Evolutionary conservation across 2,797 vertebrate genomes (phyloP).

Genomic region (Enteromius treurensis): DNA sequence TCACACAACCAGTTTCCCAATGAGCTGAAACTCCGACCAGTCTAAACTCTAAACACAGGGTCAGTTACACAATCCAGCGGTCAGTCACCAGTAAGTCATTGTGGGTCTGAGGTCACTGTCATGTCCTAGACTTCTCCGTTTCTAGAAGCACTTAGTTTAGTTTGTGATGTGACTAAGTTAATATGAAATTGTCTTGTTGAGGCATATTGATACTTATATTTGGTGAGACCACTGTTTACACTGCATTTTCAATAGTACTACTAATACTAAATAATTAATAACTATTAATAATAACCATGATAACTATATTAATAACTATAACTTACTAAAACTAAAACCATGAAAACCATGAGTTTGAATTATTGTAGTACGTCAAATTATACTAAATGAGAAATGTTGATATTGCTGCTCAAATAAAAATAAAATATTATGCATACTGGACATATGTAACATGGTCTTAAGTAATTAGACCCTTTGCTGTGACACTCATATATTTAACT

Average conservation of each 20-base stretch:
- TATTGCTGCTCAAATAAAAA: no score
- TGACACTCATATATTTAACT: no score
- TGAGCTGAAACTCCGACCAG: not conserved
- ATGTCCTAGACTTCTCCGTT: not conserved
- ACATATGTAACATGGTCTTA: no score
- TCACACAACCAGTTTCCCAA: slow-evolving; percentile 10
- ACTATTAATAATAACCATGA: no score
- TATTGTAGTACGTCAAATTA: no score
- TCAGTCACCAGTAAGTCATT: slow-evolving; percentile 58
- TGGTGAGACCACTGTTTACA: not conserved
- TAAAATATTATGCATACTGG: not conserved
- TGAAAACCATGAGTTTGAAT: no score
- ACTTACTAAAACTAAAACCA: no score
- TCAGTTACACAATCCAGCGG: slow-evolving; percentile 53
- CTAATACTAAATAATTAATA: no score
- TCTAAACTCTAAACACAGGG: not conserved
- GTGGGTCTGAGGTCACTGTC: slow-evolving; percentile 5
- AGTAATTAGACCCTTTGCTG: no score
- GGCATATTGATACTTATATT: not conserved
- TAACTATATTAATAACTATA: no score
- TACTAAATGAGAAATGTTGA: no score
- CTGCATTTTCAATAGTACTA: not conserved
- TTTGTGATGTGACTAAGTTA: no score
- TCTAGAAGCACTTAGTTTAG: slow-evolving; percentile 32
- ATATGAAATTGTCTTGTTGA: not conserved